phyloP scores from a whole-genome alignment of 2,888 invertebrate species.

The Phortica magna region DNA sequence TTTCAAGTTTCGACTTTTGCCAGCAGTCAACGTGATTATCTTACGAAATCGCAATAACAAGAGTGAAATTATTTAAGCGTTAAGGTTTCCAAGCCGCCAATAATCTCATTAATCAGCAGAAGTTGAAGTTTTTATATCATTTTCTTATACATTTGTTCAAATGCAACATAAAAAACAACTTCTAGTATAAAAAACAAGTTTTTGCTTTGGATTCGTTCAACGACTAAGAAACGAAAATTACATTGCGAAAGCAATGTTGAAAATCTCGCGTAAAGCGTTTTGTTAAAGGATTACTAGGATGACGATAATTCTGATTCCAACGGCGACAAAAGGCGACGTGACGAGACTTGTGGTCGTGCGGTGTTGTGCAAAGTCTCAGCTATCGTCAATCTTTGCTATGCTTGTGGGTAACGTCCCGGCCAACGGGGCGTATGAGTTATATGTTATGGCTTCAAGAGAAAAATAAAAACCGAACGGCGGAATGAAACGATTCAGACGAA shows the following conservation, averaged over 20 bases:
- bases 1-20: background rate
- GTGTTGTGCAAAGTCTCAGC: no score
- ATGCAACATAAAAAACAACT: background rate
- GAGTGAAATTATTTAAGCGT: background rate
- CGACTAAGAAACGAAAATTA: background rate
- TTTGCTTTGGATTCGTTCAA: no score
- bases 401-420: background rate
- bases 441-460: background rate
- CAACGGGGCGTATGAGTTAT: constrained; percentile 12
- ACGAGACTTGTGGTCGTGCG: no score
- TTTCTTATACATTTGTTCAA: background rate
- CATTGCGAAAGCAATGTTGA: background rate
- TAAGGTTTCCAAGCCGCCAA: background rate
- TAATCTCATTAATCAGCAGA: constrained; percentile 19
- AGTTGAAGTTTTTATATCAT: background rate
- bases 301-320: background rate
- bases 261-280: background rate
- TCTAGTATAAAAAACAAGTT: no score
- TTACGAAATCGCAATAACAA: background rate
- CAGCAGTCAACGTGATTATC: background rate
- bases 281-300: constrained; percentile 7
- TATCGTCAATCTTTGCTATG: no score
- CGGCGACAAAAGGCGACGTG: background rate
- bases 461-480: no score
- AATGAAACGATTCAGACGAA: no score